phyloP scores from a whole-genome alignment of 2,888 invertebrate genomes.

The Aporophyla nigra region DNA sequence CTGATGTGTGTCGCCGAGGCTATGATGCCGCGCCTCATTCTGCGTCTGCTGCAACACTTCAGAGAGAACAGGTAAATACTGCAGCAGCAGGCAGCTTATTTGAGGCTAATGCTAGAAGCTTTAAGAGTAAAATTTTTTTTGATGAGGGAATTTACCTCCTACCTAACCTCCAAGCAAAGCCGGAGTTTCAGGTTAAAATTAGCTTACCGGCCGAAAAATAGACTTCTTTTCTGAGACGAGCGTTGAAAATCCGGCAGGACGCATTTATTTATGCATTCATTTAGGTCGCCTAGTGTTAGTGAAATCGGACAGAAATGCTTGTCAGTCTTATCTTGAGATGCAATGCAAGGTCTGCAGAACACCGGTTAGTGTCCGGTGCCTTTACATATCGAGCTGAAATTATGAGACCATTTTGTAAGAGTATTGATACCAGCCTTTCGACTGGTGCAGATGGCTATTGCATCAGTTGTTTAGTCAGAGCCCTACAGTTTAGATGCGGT shows the following conservation, averaged over 20 bases:
- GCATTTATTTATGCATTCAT: neutral
- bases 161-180: too few species aligned
- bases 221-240: neutral
- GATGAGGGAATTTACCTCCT: too few species aligned
- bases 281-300: neutral
- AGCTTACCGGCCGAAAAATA: neutral
- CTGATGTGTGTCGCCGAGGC: conserved; percentile 97
- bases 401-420: neutral
- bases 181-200: too few species aligned
- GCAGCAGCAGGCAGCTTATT: too few species aligned
- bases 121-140: neutral
- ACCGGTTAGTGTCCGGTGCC: neutral
- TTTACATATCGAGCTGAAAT: neutral
- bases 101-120: too few species aligned
- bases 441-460: neutral
- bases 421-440: neutral
- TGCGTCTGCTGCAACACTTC: conserved; percentile 97
- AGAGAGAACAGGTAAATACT: conserved; percentile 93
- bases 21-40: conserved; percentile 98
- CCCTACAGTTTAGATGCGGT: neutral
- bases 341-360: neutral
- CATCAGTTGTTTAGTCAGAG: neutral
- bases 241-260: neutral
- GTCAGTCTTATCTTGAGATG: neutral
- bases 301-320: neutral